Evolutionary conservation across 2,888 invertebrate species (phyloP).

Genomic region (Calephelis perditalis): DNA sequence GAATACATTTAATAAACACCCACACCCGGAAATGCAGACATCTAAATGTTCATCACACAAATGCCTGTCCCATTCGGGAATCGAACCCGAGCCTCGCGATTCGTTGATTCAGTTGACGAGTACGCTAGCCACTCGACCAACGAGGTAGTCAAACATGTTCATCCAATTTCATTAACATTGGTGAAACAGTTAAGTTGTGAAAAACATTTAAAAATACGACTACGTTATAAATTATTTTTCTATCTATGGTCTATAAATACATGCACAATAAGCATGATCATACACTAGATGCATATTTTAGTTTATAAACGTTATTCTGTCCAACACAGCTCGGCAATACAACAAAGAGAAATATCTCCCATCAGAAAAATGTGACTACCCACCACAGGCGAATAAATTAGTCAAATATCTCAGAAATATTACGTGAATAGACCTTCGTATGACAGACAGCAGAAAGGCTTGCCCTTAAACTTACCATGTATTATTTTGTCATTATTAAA

Average conservation of each 20-base stretch:
- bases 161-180: too few species aligned
- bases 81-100: too few species aligned
- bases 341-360: conserved; percentile 17
- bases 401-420: conserved; percentile 71
- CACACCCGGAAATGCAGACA: too few species aligned
- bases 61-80: too few species aligned
- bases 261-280: neutral
- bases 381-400: conserved; percentile 59
- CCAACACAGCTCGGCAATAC: neutral
- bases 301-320: neutral
- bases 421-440: conserved; percentile 71
- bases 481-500: conserved; percentile 79
- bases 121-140: too few species aligned
- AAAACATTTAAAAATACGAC: too few species aligned
- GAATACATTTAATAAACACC: too few species aligned
- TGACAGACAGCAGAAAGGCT: conserved; percentile 77
- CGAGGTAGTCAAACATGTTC: too few species aligned
- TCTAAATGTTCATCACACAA: too few species aligned
- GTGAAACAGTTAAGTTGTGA: too few species aligned
- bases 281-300: neutral
- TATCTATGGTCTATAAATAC: neutral
- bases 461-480: conserved; percentile 73
- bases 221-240: neutral
- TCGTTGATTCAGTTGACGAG: too few species aligned
- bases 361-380: conserved; percentile 30